Evolutionary conservation across 2,888 invertebrate species (phyloP), one percentile per base, ranked within the genome.

Genomic region (Ichneumon xanthorius): DNA sequence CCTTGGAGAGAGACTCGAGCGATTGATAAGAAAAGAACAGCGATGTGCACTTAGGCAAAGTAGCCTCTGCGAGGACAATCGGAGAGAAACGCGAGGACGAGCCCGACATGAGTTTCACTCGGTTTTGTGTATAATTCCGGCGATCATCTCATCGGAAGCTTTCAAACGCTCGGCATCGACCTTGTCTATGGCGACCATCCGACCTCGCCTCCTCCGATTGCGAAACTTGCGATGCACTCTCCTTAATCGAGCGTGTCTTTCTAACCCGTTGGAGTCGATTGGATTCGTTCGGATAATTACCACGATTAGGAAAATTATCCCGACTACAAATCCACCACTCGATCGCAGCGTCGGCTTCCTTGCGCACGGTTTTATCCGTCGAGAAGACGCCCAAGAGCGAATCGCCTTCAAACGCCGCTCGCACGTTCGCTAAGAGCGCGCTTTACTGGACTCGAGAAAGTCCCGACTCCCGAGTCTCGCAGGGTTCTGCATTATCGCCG

Each of bases 11-110:
- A 53, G 58, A 68, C 53, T 80, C 80, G 80, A 83, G 84, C 85
- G 88, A 88, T 85, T 87, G 91, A 92, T 91, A 92, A 90, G 86
- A 85, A 78, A 78, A 83, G 88, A 16, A 91, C 91, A 91, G 79
- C 75, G 88, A 86, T 91, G 88, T 86, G 86, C 91, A 91, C 92
- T 92, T 91, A 76, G 83, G 63, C 53, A 37, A 77, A 63, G 65
- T 26, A 40, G 22, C 22, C 4, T 37, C n/a, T 11, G 33, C 11
- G 11, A 50, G 50, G 50, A 65, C 22, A 19, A 19, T 16, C 33
- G 16, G 14, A 33, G 33, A 53, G 48, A 76, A 65, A 76, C 26
- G 19, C 22, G 67, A 55, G 67, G 14, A 40, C 77, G 77, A 50
- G 26, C 37, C 67, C 65, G 22, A 6, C 55, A 53, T 55, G 77